Percentiles rank a stretch among this genome's conserved stretches.
Conservation (phyloP, 2,797 vertebrate species). For the Leuciscus waleckii region DNA sequence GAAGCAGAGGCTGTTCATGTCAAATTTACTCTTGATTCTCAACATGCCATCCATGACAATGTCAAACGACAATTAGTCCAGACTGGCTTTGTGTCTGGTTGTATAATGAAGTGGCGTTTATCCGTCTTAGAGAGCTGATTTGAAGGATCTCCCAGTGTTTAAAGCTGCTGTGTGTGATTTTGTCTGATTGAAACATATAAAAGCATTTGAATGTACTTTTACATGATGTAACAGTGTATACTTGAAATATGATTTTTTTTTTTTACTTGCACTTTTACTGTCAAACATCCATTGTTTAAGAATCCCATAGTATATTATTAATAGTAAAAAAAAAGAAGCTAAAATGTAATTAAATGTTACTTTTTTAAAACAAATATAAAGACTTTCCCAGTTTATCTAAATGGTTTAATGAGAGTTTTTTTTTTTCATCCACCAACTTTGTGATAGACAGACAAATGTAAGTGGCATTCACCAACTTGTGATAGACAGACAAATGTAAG, state of each 20-base stretch:
- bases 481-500: constrained; percentile 10
- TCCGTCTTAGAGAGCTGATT: neutral
- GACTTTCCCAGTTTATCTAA: neutral
- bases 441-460: neutral
- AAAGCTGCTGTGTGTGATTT: constrained; percentile 50
- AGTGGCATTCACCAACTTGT: too few relatives aligned
- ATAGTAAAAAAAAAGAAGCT: neutral
- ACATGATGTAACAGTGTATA: constrained; percentile 36
- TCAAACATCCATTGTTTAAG: neutral
- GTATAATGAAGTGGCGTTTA: neutral
- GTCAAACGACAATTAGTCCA: neutral
- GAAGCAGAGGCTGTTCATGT: constrained; percentile 8
- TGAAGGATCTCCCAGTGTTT: constrained; percentile 12
- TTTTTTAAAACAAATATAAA: neutral
- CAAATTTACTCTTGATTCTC: neutral
- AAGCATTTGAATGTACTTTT: constrained; percentile 71
- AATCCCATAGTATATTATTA: neutral
- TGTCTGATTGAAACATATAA: constrained; percentile 41
- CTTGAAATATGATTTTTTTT: constrained; percentile 43
- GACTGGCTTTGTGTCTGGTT: neutral
- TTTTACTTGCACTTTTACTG: constrained; percentile 22
- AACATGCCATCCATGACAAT: neutral
- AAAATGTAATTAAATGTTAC: neutral
- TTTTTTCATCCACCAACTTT: neutral
- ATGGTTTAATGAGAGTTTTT: neutral